Conservation (phyloP, 2,797 vertebrate genomes). For the Sebastes goodei region DNA sequence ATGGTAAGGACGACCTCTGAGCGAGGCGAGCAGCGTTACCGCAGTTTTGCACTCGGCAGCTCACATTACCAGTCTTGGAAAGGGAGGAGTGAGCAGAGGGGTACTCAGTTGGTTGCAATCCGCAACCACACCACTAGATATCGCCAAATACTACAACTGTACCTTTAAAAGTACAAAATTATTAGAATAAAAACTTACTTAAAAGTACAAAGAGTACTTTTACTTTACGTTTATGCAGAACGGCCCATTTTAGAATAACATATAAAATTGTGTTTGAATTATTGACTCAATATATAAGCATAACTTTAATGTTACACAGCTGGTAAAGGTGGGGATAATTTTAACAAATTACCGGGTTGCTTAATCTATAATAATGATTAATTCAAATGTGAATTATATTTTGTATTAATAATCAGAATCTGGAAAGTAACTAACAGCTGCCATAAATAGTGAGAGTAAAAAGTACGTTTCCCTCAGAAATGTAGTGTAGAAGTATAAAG, state of each 20-base stretch:
- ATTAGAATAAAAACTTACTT: neutral
- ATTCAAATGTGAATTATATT: neutral
- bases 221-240: neutral
- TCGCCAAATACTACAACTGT: too few species aligned
- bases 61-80: too few species aligned
- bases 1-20: too few species aligned
- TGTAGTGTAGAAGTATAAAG: neutral
- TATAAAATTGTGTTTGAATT: neutral
- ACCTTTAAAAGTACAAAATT: too few species aligned
- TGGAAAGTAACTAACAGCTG: neutral
- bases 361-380: neutral
- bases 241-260: neutral
- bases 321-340: neutral
- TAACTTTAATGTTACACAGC: neutral
- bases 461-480: neutral
- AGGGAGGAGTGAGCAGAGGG: too few species aligned
- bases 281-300: neutral
- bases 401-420: neutral
- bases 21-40: fast-evolving
- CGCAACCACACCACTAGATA: too few species aligned
- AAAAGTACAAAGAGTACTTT: neutral
- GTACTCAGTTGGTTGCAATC: too few species aligned
- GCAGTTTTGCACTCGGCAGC: too few species aligned
- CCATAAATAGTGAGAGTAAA: neutral
- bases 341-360: neutral